A percentile compares a stretch with the other conserved stretches of the same genome.
Evolutionary conservation across 1,140 invertebrate species (phyloP).

Genomic region (Popillia japonica): DNA sequence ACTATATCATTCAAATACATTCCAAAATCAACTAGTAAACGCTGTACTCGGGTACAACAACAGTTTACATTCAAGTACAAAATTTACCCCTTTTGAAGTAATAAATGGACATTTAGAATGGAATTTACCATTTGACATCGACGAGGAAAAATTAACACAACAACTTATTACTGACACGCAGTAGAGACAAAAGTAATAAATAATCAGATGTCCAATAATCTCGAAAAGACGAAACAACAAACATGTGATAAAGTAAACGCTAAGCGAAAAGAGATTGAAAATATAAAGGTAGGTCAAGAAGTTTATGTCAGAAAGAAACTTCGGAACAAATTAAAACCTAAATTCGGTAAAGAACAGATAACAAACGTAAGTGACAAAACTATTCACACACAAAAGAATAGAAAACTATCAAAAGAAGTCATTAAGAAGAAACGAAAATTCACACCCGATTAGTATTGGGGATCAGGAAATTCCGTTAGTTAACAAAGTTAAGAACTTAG

Average conservation of each 20-base stretch:
- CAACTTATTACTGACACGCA: slow-evolving; percentile 3
- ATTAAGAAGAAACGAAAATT: no score
- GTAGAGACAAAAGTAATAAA: slow-evolving; percentile 9
- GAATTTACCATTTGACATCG: background rate
- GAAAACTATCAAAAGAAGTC: no score
- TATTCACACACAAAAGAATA: no score
- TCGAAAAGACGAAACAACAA: background rate
- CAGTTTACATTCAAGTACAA: slow-evolving; percentile 18
- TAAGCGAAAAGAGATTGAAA: background rate
- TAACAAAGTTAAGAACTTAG: no score
- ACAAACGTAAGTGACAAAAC: no score
- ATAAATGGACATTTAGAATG: slow-evolving; percentile 11
- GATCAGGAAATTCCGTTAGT: no score
- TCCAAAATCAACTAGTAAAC: background rate
- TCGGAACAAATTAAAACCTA: no score
- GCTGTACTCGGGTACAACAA: slow-evolving; percentile 33
- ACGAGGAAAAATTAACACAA: background rate
- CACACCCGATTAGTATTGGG: no score
- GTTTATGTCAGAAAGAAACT: no score
- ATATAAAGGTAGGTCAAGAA: no score
- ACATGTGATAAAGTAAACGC: background rate
- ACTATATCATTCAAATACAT: background rate
- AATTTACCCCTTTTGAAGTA: slow-evolving; percentile 24
- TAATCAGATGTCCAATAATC: background rate
- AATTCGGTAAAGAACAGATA: no score